Conservation (phyloP, 2,888 invertebrate genomes). For the Odontothrips loti region DNA sequence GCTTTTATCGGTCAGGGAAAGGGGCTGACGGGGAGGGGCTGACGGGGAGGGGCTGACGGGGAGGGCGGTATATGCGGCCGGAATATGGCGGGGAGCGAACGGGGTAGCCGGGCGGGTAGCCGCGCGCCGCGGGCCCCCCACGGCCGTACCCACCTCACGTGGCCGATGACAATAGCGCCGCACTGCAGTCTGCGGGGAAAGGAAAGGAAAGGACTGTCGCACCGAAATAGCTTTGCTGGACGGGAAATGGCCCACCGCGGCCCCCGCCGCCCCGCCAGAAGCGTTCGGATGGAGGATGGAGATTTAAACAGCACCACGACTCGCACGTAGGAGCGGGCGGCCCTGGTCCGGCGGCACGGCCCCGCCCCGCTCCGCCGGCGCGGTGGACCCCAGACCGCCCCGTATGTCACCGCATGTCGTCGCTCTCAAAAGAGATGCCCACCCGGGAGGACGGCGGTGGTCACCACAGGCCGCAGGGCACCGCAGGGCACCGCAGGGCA, state of each 20-base stretch:
- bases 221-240: conserved; percentile 6
- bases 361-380: not conserved
- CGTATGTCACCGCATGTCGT: too few relatives aligned
- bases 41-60: too few relatives aligned
- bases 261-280: not conserved
- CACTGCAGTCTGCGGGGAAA: not conserved
- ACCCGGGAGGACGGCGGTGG: too few relatives aligned
- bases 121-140: too few relatives aligned
- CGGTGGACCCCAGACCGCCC: too few relatives aligned
- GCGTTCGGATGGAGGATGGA: conserved; percentile 4
- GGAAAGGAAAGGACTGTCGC: conserved; percentile 3
- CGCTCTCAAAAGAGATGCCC: too few relatives aligned
- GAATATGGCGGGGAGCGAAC: not conserved
- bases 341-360: not conserved
- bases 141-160: conserved; percentile 23
- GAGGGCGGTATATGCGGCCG: too few relatives aligned
- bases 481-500: too few relatives aligned
- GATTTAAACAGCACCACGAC: conserved; percentile 3
- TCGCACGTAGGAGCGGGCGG: not conserved
- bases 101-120: not conserved
- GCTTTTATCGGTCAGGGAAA: too few relatives aligned
- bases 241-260: not conserved
- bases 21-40: too few relatives aligned
- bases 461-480: too few relatives aligned
- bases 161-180: conserved; percentile 6